A percentile compares a stretch with the other conserved stretches of the same genome.
These are phyloP conservation scores for Xiphorhynchus elegans DNA, from an alignment of 2,113 vertebrate species.

Conservation along the genomic window DNA sequence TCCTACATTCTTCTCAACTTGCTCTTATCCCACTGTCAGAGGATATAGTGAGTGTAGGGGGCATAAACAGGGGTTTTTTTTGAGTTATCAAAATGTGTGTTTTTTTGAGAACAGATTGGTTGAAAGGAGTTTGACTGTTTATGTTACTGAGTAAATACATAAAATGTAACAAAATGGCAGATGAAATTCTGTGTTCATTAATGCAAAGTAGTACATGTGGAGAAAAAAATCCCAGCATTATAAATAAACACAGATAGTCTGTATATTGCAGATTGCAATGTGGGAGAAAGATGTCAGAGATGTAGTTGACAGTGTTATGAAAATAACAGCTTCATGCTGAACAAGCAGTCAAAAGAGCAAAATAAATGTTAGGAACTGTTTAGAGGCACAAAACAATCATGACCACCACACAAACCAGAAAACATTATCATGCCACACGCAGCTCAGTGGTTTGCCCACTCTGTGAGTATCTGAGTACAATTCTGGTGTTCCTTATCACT, in stretches of 20 bases:
- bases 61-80: not conserved
- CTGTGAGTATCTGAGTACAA: not conserved
- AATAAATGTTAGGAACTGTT: not conserved
- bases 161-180: not conserved
- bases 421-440: not conserved
- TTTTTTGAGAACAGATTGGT: not conserved
- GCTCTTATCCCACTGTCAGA: not conserved
- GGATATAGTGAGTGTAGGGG: not conserved
- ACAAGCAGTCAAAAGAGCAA: constrained; percentile 27
- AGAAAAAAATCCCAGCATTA: not conserved
- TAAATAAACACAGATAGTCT: not conserved
- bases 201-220: not conserved
- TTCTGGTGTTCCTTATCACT: not conserved
- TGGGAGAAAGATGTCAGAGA: not conserved
- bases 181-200: not conserved
- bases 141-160: not conserved
- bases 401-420: not conserved
- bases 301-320: not conserved
- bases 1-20: not conserved
- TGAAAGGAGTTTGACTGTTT: not conserved
- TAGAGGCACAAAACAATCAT: not conserved
- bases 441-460: not conserved
- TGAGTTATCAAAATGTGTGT: not conserved
- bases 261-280: not conserved
- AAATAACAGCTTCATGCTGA: not conserved